These are phyloP conservation scores for Champsocephalus gunnari DNA, from an alignment of 2,797 vertebrate genomes.

Conservation along the genomic window DNA sequence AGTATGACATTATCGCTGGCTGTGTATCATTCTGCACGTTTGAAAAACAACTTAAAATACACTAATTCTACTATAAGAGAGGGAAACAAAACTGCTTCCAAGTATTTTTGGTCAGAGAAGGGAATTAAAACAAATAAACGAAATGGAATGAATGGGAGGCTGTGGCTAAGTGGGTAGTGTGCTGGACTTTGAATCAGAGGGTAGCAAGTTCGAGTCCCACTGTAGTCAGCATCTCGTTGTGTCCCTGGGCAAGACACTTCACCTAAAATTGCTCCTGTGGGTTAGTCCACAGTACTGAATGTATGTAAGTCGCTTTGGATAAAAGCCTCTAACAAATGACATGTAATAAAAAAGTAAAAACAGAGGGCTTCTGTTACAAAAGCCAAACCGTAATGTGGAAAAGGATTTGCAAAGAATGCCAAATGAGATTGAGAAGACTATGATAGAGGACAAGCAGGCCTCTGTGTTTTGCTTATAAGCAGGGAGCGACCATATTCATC, in stretches of 20 bases:
- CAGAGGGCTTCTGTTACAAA: slow-evolving; percentile 11
- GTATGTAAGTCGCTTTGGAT: too few relatives aligned
- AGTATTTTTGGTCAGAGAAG: slow-evolving; percentile 6
- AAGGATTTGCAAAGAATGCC: slow-evolving; percentile 23
- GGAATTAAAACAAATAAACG: slow-evolving; percentile 1
- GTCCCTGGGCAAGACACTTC: too few relatives aligned
- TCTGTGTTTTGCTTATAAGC: not conserved
- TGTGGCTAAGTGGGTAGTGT: too few relatives aligned
- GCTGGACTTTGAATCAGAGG: too few relatives aligned
- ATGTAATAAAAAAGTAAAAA: too few relatives aligned
- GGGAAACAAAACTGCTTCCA: slow-evolving; percentile 14
- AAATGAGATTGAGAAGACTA: slow-evolving; percentile 24
- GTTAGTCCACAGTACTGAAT: too few relatives aligned
- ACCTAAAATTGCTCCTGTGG: too few relatives aligned
- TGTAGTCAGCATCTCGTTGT: too few relatives aligned
- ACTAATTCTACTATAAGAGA: not conserved
- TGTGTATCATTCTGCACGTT: slow-evolving; percentile 11
- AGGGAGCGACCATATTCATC: slow-evolving; percentile 1
- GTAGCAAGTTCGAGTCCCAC: too few relatives aligned
- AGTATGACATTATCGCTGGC: too few relatives aligned
- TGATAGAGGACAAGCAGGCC: not conserved
- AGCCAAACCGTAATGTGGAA: slow-evolving; percentile 14
- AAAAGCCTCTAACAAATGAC: too few relatives aligned
- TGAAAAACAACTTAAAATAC: slow-evolving; percentile 1
- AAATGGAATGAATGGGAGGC: not conserved